phyloP scores from a whole-genome alignment of 2,113 vertebrate genomes.

The Anguilla japonica region DNA sequence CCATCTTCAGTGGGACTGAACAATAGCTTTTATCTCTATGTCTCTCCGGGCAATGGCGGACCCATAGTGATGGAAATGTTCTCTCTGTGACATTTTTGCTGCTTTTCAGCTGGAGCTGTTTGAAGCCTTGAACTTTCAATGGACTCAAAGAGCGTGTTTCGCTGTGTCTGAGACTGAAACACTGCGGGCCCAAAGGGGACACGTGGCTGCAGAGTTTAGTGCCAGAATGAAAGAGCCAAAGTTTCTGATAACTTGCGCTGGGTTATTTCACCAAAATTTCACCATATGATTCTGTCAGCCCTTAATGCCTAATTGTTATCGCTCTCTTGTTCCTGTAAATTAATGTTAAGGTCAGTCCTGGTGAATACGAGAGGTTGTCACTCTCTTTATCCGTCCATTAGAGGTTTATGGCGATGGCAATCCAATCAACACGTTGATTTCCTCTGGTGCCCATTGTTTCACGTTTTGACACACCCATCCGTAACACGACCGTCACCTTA shows the following conservation, averaged over 20 bases:
- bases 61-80: neutral
- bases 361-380: neutral
- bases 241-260: neutral
- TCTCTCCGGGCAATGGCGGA: neutral
- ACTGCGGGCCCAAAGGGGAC: neutral
- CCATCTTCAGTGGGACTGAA: neutral
- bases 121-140: neutral
- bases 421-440: neutral
- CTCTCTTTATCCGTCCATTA: neutral
- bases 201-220: neutral
- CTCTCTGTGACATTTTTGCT: neutral
- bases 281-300: neutral
- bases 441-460: neutral
- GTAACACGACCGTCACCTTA: neutral
- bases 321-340: neutral
- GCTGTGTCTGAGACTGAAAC: too few relatives aligned
- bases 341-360: neutral
- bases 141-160: neutral
- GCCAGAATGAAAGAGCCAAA: neutral
- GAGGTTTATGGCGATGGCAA: neutral
- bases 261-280: neutral
- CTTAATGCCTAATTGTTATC: neutral
- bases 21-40: neutral
- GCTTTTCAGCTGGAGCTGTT: neutral
- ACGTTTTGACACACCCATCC: neutral